Evolutionary conservation across 2,797 vertebrate species (phyloP).

Genomic region (Enoplosus armatus): DNA sequence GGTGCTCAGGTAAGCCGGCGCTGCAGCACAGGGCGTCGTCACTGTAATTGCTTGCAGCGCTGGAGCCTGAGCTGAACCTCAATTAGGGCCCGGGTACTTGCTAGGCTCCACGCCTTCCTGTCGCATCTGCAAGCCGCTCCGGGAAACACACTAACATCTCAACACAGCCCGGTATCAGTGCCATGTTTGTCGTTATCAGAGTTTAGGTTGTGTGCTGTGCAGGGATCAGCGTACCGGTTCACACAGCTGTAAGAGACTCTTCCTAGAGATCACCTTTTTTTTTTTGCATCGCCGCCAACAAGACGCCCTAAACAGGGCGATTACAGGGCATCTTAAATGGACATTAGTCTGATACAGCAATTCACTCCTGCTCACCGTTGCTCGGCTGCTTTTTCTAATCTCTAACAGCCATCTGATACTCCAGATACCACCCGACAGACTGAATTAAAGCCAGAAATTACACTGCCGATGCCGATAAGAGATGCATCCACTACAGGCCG

Average conservation of each 20-base stretch:
- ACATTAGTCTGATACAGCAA: conserved; percentile 42
- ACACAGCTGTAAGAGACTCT: neutral
- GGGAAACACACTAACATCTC: conserved; percentile 33
- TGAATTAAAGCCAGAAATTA: conserved; percentile 55
- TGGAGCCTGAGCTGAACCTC: conserved; percentile 76
- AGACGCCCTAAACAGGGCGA: conserved; percentile 23
- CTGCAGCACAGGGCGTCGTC: conserved; percentile 55
- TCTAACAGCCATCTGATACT: conserved; percentile 52
- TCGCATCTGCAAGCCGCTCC: conserved; percentile 9
- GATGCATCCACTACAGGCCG: conserved; percentile 2
- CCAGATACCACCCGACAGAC: conserved; percentile 46
- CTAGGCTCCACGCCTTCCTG: conserved; percentile 58
- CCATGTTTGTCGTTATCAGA: conserved; percentile 37
- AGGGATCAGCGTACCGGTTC: neutral
- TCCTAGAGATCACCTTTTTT: neutral
- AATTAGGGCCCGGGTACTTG: conserved; percentile 70
- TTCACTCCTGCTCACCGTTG: conserved; percentile 25
- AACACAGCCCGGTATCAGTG: conserved; percentile 22
- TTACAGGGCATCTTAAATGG: conserved; percentile 34
- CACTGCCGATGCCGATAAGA: conserved; percentile 44
- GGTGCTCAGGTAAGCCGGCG: conserved; percentile 50
- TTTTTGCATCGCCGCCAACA: conserved; percentile 2
- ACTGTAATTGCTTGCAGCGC: conserved; percentile 77
- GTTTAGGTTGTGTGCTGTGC: conserved; percentile 15
- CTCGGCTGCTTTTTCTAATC: conserved; percentile 46